These are phyloP conservation scores for Callipepla californica DNA, from an alignment of 2,113 vertebrate genomes.

Conservation along the genomic window DNA sequence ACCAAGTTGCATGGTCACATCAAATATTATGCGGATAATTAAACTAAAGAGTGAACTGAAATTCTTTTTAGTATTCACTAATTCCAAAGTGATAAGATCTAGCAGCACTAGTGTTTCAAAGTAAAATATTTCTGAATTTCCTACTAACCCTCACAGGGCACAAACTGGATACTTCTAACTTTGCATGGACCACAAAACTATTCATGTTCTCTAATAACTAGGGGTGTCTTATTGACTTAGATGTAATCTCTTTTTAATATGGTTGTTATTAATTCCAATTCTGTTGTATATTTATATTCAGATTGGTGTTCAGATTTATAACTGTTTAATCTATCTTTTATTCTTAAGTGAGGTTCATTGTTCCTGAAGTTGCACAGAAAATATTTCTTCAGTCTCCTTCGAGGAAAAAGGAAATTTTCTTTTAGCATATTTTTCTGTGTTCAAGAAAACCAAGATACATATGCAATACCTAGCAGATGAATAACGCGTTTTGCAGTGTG, in stretches of 20 bases:
- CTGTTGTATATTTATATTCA: background rate
- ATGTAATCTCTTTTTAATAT: background rate
- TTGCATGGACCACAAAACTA: background rate
- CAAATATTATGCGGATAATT: constrained; percentile 54
- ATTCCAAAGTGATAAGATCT: constrained; percentile 14
- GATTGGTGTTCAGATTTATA: background rate
- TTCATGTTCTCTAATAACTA: background rate
- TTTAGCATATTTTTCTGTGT: background rate
- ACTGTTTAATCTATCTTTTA: background rate
- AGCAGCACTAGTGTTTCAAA: background rate
- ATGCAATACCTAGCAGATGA: background rate
- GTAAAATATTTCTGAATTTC: background rate
- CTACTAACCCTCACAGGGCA: background rate
- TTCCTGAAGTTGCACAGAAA: background rate
- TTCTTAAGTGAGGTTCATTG: background rate
- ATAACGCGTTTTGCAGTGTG: background rate
- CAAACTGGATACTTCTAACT: background rate
- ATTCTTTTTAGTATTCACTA: constrained; percentile 9
- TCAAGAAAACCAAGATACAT: background rate
- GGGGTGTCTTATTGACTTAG: background rate
- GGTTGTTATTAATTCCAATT: background rate
- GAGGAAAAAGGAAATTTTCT: background rate
- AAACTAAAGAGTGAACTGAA: constrained; percentile 2
- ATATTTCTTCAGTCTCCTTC: background rate
- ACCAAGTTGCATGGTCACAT: constrained; percentile 20